Conservation (phyloP, 1,140 invertebrate species). For the Microplitis demolitor region DNA sequence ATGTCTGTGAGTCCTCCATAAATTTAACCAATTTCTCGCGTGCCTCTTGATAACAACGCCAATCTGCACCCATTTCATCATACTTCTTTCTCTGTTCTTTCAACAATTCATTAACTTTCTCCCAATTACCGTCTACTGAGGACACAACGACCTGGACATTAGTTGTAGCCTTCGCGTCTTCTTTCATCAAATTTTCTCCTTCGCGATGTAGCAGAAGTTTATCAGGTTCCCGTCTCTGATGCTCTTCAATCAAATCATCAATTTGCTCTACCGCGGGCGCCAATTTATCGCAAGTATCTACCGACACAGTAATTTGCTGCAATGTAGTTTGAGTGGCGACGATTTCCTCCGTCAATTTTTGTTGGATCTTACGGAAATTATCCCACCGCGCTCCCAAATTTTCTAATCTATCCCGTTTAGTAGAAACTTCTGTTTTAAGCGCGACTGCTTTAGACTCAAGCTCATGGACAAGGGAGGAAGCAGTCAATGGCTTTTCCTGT, state of each 20-base stretch:
- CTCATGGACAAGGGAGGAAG: constrained; percentile 71
- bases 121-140: constrained; percentile 78
- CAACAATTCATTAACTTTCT: constrained; percentile 75
- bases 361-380: constrained; percentile 70
- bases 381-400: constrained; percentile 73
- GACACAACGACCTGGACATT: constrained; percentile 79
- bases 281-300: constrained; percentile 64
- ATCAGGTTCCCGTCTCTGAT: constrained; percentile 58
- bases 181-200: constrained; percentile 76
- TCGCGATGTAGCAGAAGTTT: constrained; percentile 71
- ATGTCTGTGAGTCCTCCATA: constrained; percentile 69
- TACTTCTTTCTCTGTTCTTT: constrained; percentile 78
- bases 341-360: constrained; percentile 68
- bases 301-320: constrained; percentile 61
- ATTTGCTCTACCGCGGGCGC: constrained; percentile 67
- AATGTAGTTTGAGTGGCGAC: constrained; percentile 64
- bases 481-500: constrained; percentile 70
- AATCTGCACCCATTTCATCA: constrained; percentile 70
- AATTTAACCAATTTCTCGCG: constrained; percentile 72
- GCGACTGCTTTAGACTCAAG: constrained; percentile 71
- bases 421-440: constrained; percentile 68
- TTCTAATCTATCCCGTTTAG: constrained; percentile 70
- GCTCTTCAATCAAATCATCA: constrained; percentile 58
- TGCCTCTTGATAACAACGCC: constrained; percentile 77
- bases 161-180: constrained; percentile 78